Evolutionary conservation across 1,140 invertebrate species (phyloP).

Genomic region (Glomeris maerens): DNA sequence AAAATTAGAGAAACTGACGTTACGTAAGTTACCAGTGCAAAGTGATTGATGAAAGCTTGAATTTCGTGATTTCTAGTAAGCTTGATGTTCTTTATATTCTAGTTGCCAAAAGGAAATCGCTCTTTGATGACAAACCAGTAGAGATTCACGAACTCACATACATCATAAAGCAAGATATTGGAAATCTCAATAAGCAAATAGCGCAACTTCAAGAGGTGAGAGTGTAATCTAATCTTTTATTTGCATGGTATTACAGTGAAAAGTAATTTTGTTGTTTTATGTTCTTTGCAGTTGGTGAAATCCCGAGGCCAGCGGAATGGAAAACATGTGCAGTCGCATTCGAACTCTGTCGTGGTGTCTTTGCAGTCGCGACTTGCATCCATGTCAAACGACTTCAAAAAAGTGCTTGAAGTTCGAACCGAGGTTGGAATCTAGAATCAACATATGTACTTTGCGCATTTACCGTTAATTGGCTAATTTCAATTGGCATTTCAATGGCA

Average conservation of each 20-base stretch:
- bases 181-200: conserved; percentile 90
- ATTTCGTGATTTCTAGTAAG: conserved; percentile 13
- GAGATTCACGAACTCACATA: conserved; percentile 97
- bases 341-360: conserved; percentile 84
- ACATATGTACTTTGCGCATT: not conserved
- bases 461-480: conserved; percentile 1
- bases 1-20: conserved; percentile 89
- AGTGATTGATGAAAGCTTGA: conserved; percentile 10
- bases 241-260: not conserved
- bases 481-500: conserved; percentile 38
- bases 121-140: conserved; percentile 88
- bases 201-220: conserved; percentile 41
- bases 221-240: conserved; percentile 26
- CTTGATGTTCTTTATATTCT: conserved; percentile 32
- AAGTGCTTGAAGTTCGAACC: conserved; percentile 75
- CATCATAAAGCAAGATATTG: conserved; percentile 93
- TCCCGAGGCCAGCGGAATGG: conserved; percentile 40
- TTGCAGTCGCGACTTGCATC: conserved; percentile 88
- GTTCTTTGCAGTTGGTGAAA: conserved; percentile 27
- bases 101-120: conserved; percentile 93
- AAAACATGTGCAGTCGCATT: conserved; percentile 81
- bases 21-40: conserved; percentile 49
- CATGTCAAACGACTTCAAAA: conserved; percentile 95
- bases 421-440: conserved; percentile 38
- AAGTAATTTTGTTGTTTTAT: not conserved